These are phyloP conservation scores for Ennomos erosarius DNA, from an alignment of 2,888 invertebrate genomes.

Conservation along the genomic window DNA sequence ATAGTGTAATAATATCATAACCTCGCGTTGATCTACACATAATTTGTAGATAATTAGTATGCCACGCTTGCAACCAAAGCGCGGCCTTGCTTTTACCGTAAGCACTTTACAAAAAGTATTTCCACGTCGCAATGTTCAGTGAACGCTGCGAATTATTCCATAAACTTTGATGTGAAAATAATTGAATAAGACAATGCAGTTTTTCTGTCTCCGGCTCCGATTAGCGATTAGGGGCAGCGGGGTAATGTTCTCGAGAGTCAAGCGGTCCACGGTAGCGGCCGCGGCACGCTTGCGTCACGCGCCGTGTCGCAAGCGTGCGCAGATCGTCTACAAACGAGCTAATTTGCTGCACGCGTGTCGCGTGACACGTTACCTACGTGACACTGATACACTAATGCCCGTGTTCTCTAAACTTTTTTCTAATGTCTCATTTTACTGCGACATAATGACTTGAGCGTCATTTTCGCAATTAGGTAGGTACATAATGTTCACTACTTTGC, in stretches of 20 bases:
- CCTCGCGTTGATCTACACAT: constrained; percentile 13
- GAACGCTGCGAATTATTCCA: neutral
- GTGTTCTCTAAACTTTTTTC: constrained; percentile 10
- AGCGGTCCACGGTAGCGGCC: constrained; percentile 1
- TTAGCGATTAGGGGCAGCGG: constrained; percentile 13
- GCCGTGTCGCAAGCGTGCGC: constrained; percentile 30
- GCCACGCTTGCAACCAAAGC: constrained; percentile 11
- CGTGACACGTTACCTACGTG: constrained; percentile 15
- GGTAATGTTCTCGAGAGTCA: constrained; percentile 14
- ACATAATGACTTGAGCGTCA: neutral
- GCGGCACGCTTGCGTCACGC: constrained; percentile 21
- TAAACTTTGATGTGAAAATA: constrained; percentile 20
- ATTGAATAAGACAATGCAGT: constrained; percentile 8
- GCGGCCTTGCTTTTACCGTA: constrained; percentile 20
- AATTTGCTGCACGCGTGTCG: constrained; percentile 3
- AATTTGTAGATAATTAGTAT: constrained; percentile 11
- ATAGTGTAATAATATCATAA: constrained; percentile 7
- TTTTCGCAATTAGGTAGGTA: constrained; percentile 3
- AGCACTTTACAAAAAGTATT: constrained; percentile 3
- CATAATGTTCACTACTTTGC: constrained; percentile 3
- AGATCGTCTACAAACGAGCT: constrained; percentile 33
- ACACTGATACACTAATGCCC: constrained; percentile 21
- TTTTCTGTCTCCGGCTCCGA: neutral
- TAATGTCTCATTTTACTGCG: constrained; percentile 20
- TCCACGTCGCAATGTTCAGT: neutral